These are phyloP conservation scores for Podiceps cristatus DNA, from an alignment of 2,113 vertebrate genomes.

Conservation along the genomic window DNA sequence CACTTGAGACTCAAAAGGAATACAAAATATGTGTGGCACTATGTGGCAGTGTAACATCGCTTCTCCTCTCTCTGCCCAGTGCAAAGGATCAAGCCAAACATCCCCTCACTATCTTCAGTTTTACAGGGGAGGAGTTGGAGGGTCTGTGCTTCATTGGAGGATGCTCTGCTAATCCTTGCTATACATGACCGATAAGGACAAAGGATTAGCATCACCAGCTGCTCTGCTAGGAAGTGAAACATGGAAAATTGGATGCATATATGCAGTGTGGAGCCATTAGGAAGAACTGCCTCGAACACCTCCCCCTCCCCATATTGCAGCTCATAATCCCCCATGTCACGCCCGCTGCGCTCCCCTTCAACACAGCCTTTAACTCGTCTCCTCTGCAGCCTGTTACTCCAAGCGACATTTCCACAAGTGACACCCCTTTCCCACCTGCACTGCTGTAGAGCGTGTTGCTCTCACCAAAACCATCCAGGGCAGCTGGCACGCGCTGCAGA, in stretches of 20 bases:
- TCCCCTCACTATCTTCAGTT: not conserved
- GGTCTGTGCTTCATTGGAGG: not conserved
- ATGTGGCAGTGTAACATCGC: not conserved
- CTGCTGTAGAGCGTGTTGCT: not conserved
- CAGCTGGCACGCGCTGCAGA: not conserved
- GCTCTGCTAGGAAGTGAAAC: slow-evolving; percentile 10
- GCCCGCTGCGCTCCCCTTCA: not conserved
- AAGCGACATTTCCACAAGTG: not conserved
- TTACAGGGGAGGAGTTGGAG: not conserved
- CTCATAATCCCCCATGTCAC: not conserved
- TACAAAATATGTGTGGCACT: not conserved
- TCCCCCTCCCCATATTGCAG: not conserved
- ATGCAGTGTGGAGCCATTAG: slow-evolving; percentile 50
- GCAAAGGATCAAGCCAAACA: not conserved
- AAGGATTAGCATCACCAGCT: slow-evolving; percentile 42
- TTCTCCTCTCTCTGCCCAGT: not conserved
- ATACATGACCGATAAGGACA: not conserved
- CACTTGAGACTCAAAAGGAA: not conserved
- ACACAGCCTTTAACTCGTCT: not conserved
- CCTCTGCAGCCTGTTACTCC: not conserved
- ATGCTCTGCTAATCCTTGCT: slow-evolving; percentile 26
- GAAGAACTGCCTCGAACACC: not conserved
- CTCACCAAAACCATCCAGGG: not conserved
- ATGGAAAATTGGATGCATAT: slow-evolving; percentile 36
- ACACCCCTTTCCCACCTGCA: not conserved